phyloP scores from a whole-genome alignment of 2,888 invertebrate genomes.

The Cheilosia pagana region DNA sequence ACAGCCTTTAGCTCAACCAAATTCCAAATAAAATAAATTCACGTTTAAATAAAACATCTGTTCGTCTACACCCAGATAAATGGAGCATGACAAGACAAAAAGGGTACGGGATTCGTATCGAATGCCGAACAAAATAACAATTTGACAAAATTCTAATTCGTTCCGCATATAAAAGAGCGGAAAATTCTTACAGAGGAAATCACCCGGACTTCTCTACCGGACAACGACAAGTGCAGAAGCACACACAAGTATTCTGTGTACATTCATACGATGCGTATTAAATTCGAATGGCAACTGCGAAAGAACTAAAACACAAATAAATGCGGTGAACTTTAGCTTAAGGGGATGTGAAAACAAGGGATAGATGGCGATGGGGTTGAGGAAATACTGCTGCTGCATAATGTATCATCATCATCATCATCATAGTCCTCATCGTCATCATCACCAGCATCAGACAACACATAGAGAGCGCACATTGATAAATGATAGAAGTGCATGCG shows the following conservation, averaged over 20 bases:
- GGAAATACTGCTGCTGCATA: conserved; percentile 62
- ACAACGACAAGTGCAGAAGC: conserved; percentile 70
- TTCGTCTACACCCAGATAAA: conserved; percentile 83
- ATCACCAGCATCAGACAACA: conserved; percentile 59
- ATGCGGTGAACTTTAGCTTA: conserved; percentile 67
- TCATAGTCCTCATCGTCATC: conserved; percentile 55
- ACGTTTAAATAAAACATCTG: conserved; percentile 84
- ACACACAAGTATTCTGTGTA: conserved; percentile 32
- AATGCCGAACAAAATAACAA: conserved; percentile 81
- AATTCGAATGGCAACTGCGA: conserved; percentile 66
- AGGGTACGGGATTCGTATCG: conserved; percentile 78
- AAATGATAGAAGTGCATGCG: conserved; percentile 76
- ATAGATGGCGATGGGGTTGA: conserved; percentile 53
- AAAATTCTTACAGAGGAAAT: conserved; percentile 57
- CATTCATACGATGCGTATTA: conserved; percentile 61
- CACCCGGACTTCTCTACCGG: conserved; percentile 34
- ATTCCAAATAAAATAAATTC: conserved; percentile 81
- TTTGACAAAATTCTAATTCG: conserved; percentile 83
- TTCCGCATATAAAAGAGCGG: conserved; percentile 80
- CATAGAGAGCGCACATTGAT: conserved; percentile 68
- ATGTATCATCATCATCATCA: conserved; percentile 67
- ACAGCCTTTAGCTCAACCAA: conserved; percentile 76
- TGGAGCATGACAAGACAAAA: conserved; percentile 83
- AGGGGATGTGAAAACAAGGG: conserved; percentile 70
- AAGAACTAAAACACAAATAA: conserved; percentile 72